These are phyloP conservation scores for Babylonia areolata DNA, from an alignment of 1,140 invertebrate genomes.

Conservation along the genomic window DNA sequence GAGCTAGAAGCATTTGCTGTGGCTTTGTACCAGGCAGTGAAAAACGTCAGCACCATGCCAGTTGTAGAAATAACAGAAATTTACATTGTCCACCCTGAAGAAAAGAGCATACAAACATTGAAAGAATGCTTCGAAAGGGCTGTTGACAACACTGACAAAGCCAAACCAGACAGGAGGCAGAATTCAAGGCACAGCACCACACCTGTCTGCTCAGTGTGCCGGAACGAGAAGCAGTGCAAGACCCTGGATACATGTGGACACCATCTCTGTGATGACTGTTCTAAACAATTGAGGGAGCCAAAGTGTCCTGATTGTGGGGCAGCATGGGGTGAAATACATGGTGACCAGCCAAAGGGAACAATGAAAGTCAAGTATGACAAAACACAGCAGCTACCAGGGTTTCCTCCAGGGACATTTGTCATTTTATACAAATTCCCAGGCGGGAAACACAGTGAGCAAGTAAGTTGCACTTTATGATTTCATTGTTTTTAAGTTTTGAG, in stretches of 20 bases:
- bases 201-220: background rate
- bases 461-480: background rate
- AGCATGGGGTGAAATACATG: conserved; percentile 57
- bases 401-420: background rate
- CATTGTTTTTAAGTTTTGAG: too few species aligned
- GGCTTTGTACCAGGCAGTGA: background rate
- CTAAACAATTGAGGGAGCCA: conserved; percentile 50
- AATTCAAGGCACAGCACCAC: background rate
- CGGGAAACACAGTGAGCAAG: background rate
- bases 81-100: background rate
- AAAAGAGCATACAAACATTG: background rate
- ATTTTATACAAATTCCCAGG: background rate
- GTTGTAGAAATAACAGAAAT: background rate
- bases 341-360: conserved; percentile 58
- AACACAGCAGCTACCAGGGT: too few species aligned
- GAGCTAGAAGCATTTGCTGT: background rate
- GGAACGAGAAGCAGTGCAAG: too few species aligned
- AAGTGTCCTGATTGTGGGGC: conserved; percentile 64
- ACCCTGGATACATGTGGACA: too few species aligned
- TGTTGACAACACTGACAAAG: background rate
- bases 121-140: background rate
- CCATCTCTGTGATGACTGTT: background rate
- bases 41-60: background rate
- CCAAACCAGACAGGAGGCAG: background rate
- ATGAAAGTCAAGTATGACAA: background rate